Evolutionary conservation across 2,888 invertebrate genomes (phyloP), one percentile per base, ranked within the genome.

Genomic region (Gisinianus flammeolus): DNA sequence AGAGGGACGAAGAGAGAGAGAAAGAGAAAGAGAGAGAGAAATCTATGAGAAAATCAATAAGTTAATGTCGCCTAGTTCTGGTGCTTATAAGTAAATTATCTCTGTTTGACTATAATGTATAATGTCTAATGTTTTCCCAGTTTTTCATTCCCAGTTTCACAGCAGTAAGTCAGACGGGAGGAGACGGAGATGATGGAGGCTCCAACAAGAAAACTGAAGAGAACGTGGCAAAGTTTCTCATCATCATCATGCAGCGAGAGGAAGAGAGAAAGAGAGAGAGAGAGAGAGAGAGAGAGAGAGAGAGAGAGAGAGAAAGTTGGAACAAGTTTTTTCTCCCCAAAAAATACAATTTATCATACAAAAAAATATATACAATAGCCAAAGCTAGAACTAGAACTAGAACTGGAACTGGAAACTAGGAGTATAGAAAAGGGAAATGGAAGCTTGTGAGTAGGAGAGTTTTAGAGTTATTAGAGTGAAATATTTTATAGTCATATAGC

Each of bases 71-170:
- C 19, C 44, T 2, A 44, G 44, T 44, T 44, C 44, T 44, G 44
- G 58, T 62, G 62, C 22, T 28, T 62, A 62, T 71, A 71, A 71
- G 56, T 71, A 71, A 71, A 71, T 71, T 71, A 71, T 71, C 67
- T 66, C 19, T 70, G 22, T n/a, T n/a, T n/a, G n/a, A n/a, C n/a
- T n/a, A n/a, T n/a, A n/a, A n/a, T 35, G 30, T 22, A 19, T 71
- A 71, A 71, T 71, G 71, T 71, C 71, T 71, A 30, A 71, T 71
- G 71, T 71, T 71, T 71, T 71, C 28, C 54, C 71, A 54, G 56
- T 54, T 71, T 67, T 71, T 54, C 54, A 54, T 54, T 24, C 22
- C 24, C 56, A 22, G 24, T 24, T n/a, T 58, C 56, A 12, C 44
- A 44, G 8, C 44, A 44, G 44, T 44, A 44, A 44, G 44, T 44